Conservation (phyloP, 2,113 vertebrate species). For the Jacana jacana region DNA sequence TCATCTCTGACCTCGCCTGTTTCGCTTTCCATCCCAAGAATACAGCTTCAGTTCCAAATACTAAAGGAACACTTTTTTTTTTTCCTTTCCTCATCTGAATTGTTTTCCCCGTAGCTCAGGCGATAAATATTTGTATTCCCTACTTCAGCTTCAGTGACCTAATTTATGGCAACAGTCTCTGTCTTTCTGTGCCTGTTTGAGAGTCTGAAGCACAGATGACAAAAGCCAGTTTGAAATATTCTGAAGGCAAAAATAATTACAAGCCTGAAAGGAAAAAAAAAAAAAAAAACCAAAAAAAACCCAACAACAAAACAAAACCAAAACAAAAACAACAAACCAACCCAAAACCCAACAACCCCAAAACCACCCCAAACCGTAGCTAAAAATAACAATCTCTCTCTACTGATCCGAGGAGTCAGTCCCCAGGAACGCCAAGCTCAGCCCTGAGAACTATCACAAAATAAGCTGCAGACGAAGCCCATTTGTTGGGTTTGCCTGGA, state of each 20-base stretch:
- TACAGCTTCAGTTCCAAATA: neutral
- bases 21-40: neutral
- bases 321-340: too few species aligned
- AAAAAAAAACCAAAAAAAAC: neutral
- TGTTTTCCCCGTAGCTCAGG: slow-evolving; percentile 33
- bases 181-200: slow-evolving; percentile 49
- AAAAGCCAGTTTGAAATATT: slow-evolving; percentile 47
- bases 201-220: slow-evolving; percentile 44
- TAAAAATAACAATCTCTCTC: slow-evolving; percentile 40
- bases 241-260: slow-evolving; percentile 40
- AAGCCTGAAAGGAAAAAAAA: neutral
- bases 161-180: slow-evolving; percentile 57
- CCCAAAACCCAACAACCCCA: neutral
- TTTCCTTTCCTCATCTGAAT: neutral
- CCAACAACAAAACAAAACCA: neutral
- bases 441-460: neutral
- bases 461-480: slow-evolving; percentile 31
- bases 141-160: slow-evolving; percentile 64
- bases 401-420: neutral
- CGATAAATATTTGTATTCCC: slow-evolving; percentile 43
- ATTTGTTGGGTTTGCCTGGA: slow-evolving; percentile 49
- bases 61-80: neutral
- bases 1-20: neutral
- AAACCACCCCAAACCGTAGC: neutral
- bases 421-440: neutral